These are phyloP conservation scores for Ameiurus melas DNA, from an alignment of 2,113 vertebrate genomes.

Conservation along the genomic window DNA sequence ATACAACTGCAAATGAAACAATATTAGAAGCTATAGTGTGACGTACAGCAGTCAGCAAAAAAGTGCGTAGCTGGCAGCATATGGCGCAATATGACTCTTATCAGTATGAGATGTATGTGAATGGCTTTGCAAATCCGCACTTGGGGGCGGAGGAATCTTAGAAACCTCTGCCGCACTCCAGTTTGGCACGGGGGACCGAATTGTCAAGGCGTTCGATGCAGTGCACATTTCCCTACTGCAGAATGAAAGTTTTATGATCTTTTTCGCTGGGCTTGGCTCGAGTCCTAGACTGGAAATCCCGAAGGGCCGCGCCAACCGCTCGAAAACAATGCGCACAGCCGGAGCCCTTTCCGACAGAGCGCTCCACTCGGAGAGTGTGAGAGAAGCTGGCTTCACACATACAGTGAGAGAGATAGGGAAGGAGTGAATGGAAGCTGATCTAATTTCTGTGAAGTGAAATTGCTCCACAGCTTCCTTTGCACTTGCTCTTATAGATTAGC, in stretches of 20 bases:
- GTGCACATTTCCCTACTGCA: constrained; percentile 48
- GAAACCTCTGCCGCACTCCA: not conserved
- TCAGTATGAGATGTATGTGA: constrained; percentile 1
- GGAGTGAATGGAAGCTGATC: constrained; percentile 58
- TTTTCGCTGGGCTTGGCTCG: constrained; percentile 61
- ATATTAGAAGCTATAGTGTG: constrained; percentile 9
- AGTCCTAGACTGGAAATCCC: constrained; percentile 62
- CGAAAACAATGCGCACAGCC: constrained; percentile 55
- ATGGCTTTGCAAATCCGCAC: not conserved
- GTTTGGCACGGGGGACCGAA: not conserved
- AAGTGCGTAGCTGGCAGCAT: constrained; percentile 20
- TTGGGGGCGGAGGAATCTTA: not conserved
- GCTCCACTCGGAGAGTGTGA: not conserved
- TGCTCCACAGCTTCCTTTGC: constrained; percentile 68
- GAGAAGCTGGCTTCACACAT: not conserved
- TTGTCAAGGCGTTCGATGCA: constrained; percentile 12
- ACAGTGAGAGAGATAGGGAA: constrained; percentile 6
- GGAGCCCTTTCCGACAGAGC: constrained; percentile 3
- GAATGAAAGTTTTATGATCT: constrained; percentile 62
- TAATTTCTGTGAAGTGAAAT: constrained; percentile 68
- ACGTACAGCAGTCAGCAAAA: constrained; percentile 9
- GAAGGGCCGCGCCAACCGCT: constrained; percentile 61
- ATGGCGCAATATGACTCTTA: constrained; percentile 15
- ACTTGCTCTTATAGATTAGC: constrained; percentile 71
- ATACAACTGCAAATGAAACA: constrained; percentile 21